phyloP scores from a whole-genome alignment of 2,888 invertebrate genomes.

The Himalopsyche tibetana region DNA sequence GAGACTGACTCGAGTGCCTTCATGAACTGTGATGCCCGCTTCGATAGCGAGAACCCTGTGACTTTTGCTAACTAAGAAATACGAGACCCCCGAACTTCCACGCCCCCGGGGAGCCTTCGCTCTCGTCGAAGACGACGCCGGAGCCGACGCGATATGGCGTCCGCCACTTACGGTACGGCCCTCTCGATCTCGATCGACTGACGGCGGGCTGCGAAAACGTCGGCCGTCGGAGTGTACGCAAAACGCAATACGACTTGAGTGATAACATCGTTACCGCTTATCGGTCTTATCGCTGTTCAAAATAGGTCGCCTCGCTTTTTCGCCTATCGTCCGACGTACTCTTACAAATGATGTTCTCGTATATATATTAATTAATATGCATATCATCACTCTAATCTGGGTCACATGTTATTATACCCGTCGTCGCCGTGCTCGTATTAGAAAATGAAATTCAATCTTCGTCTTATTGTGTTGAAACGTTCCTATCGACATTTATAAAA shows the following conservation, averaged over 20 bases:
- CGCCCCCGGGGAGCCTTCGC: constrained; percentile 4
- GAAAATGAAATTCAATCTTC: no score
- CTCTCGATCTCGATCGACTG: neutral
- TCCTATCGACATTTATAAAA: no score
- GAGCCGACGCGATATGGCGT: constrained; percentile 34
- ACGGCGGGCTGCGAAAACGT: no score
- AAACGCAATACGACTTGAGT: neutral
- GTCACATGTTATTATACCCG: neutral
- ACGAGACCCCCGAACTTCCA: neutral
- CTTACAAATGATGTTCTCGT: neutral
- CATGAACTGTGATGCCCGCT: constrained; percentile 42
- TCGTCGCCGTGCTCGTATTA: neutral
- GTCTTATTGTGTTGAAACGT: no score
- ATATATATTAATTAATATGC: constrained; percentile 7
- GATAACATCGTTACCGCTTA: neutral
- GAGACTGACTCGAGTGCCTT: constrained; percentile 23
- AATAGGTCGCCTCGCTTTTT: constrained; percentile 11
- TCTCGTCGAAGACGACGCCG: neutral
- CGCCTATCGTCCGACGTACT: constrained; percentile 16
- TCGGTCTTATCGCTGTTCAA: constrained; percentile 2
- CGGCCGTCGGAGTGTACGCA: no score
- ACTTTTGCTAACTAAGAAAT: constrained; percentile 3
- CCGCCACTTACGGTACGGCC: constrained; percentile 29
- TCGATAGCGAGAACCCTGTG: constrained; percentile 2
- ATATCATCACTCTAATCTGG: neutral